These are phyloP conservation scores for Antheraea mylitta DNA, from an alignment of 1,140 invertebrate species.

Conservation along the genomic window DNA sequence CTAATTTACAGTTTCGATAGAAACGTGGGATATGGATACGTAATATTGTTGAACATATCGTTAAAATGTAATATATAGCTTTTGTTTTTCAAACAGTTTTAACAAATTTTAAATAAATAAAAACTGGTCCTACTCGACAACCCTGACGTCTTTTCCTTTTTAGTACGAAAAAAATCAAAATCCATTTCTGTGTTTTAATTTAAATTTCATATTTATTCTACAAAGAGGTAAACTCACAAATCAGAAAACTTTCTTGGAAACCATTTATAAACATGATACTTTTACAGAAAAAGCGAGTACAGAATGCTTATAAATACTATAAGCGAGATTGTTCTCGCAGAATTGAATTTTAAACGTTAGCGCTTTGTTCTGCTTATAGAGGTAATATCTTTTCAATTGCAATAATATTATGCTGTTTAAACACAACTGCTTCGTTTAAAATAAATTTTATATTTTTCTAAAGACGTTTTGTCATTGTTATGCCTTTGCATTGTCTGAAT, in stretches of 20 bases:
- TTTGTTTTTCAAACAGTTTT: too few species aligned
- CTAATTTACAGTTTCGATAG: too few species aligned
- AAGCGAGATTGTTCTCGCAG: neutral
- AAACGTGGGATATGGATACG: too few species aligned
- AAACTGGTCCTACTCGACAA: too few species aligned
- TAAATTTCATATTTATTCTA: too few species aligned
- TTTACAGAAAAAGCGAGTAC: neutral
- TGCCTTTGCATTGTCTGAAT: too few species aligned
- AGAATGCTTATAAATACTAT: neutral
- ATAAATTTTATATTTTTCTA: neutral
- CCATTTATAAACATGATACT: neutral
- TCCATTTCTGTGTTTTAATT: too few species aligned
- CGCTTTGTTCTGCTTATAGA: neutral
- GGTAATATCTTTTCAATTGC: neutral
- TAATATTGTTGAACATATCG: too few species aligned
- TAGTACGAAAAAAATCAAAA: too few species aligned
- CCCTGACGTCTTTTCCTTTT: too few species aligned
- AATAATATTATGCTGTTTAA: neutral
- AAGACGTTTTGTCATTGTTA: neutral
- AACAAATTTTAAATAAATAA: too few species aligned
- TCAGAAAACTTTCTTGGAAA: neutral
- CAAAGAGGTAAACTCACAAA: neutral
- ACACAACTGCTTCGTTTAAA: neutral
- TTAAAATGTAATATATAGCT: too few species aligned
- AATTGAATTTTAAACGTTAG: conserved; percentile 1